Evolutionary conservation across 2,888 invertebrate genomes (phyloP).

Genomic region (Limenitis camilla): DNA sequence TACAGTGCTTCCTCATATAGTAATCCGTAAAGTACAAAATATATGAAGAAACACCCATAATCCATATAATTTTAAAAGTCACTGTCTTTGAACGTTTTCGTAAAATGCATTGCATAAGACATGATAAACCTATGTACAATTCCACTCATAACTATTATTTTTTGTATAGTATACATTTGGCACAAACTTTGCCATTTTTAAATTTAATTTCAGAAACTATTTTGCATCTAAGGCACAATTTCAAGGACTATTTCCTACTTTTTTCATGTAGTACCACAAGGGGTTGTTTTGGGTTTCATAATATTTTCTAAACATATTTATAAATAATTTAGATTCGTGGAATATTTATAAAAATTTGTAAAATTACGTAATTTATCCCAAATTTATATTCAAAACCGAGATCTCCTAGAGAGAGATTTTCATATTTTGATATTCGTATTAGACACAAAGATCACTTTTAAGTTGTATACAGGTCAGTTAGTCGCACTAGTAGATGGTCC

Average conservation of each 20-base stretch:
- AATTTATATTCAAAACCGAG: no score
- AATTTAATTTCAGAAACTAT: conserved; percentile 33
- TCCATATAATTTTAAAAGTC: conserved; percentile 18
- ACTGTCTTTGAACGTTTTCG: conserved; percentile 25
- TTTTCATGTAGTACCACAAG: conserved; percentile 13
- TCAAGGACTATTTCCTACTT: conserved; percentile 37
- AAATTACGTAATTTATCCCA: no score
- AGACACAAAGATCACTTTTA: neutral
- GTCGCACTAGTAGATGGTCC: conserved; percentile 67
- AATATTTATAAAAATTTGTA: no score
- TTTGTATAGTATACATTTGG: conserved; percentile 34
- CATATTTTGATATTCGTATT: no score
- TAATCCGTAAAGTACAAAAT: neutral
- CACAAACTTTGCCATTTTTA: conserved; percentile 45
- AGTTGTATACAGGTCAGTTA: conserved; percentile 41
- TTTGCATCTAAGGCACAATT: conserved; percentile 63
- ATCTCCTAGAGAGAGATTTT: neutral
- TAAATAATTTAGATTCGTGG: no score
- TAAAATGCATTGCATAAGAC: conserved; percentile 19
- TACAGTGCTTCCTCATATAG: conserved; percentile 3
- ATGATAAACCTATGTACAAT: conserved; percentile 23
- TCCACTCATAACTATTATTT: conserved; percentile 10
- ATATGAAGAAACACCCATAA: conserved; percentile 1
- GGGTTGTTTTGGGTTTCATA: conserved; percentile 5
- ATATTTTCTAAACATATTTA: no score